Percentiles rank a stretch among this genome's conserved stretches.
These are phyloP conservation scores for Campylomormyrus tamandua DNA, from an alignment of 2,113 vertebrate species.

Conservation along the genomic window DNA sequence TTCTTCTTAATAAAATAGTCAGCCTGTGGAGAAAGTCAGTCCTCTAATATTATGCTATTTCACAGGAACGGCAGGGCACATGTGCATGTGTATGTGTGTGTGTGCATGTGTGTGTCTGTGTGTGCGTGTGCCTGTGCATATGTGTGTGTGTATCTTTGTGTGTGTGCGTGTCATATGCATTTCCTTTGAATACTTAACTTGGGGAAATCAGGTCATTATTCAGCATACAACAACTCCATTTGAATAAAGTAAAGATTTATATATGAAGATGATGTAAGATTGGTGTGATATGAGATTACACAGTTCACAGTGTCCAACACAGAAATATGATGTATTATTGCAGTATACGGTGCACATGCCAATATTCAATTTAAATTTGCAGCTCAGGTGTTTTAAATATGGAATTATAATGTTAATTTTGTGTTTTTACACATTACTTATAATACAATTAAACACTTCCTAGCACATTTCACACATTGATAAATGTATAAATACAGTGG, in stretches of 20 bases:
- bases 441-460: neutral
- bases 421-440: neutral
- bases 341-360: neutral
- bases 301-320: neutral
- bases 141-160: too few species aligned
- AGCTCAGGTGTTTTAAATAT: neutral
- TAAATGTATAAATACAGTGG: neutral
- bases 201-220: slow-evolving; percentile 54
- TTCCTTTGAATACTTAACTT: slow-evolving; percentile 63
- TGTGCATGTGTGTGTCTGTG: neutral
- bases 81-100: neutral
- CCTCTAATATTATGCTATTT: slow-evolving; percentile 58
- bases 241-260: neutral
- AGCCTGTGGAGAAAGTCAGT: slow-evolving; percentile 74
- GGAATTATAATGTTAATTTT: neutral
- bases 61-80: neutral
- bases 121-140: neutral
- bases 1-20: slow-evolving; percentile 92
- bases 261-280: neutral
- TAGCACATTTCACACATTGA: neutral
- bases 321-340: neutral
- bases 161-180: slow-evolving; percentile 43
- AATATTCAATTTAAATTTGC: slow-evolving; percentile 4
- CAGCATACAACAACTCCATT: slow-evolving; percentile 44
- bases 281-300: neutral